Conservation (phyloP, 2,113 vertebrate genomes). For the Dasypus novemcinctus region DNA sequence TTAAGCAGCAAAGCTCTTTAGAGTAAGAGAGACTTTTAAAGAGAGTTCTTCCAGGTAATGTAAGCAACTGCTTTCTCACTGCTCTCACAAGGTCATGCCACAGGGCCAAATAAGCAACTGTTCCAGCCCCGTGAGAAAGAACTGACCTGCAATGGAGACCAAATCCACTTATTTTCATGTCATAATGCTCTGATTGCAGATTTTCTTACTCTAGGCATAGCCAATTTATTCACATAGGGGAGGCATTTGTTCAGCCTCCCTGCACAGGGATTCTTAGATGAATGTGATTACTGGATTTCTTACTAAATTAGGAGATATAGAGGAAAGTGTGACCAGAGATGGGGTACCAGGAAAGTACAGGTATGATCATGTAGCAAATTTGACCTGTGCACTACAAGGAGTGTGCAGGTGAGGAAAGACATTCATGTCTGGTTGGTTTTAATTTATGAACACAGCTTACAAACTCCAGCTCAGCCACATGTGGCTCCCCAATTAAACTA, state of each 20-base stretch:
- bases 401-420: neutral
- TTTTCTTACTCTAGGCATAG: conserved; percentile 29
- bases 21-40: conserved; percentile 21
- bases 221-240: conserved; percentile 54
- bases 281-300: neutral
- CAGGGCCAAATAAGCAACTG: neutral
- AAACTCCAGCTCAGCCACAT: conserved; percentile 64
- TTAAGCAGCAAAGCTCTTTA: conserved; percentile 48
- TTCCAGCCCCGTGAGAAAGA: neutral
- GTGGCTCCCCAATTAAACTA: conserved; percentile 74
- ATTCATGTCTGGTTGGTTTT: conserved; percentile 41
- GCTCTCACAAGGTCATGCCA: neutral
- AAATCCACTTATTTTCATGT: conserved; percentile 62
- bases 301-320: conserved; percentile 32
- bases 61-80: conserved; percentile 1
- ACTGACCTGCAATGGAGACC: neutral
- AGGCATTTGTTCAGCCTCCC: conserved; percentile 52
- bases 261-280: conserved; percentile 19
- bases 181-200: neutral
- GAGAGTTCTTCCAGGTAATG: conserved; percentile 28
- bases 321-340: conserved; percentile 46
- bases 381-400: neutral
- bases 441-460: conserved; percentile 63
- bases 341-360: neutral
- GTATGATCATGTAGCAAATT: conserved; percentile 36